A percentile compares a stretch with the other conserved stretches of the same genome.
phyloP scores from a whole-genome alignment of 37 sponge, comb jelly and placozoan species.

The Cladorhizidae sp. region DNA sequence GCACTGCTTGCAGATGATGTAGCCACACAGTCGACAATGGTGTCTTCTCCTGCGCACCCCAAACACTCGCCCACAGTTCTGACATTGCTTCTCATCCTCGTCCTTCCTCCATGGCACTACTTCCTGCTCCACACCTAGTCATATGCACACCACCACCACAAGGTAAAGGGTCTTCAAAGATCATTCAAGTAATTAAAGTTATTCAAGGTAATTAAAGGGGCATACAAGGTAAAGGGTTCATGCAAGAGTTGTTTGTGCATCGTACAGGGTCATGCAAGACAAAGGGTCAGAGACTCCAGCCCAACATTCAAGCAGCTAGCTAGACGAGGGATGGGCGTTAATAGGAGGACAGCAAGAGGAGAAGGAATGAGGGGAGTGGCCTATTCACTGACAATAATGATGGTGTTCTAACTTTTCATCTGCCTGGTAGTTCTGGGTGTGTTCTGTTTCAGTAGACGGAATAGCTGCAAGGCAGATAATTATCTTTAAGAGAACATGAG shows the following conservation, averaged over 20 bases:
- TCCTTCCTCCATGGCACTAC: slow-evolving; percentile 81
- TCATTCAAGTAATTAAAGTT: too few species aligned
- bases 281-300: too few species aligned
- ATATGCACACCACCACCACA: too few species aligned
- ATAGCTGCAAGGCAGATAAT: slow-evolving; percentile 37
- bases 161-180: too few species aligned
- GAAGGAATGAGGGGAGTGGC: too few species aligned
- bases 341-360: too few species aligned
- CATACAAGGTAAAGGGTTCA: background rate
- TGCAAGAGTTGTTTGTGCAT: too few species aligned
- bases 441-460: slow-evolving; percentile 24
- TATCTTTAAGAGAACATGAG: background rate
- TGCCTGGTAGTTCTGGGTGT: slow-evolving; percentile 32
- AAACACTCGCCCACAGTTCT: slow-evolving; percentile 51
- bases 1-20: slow-evolving; percentile 83
- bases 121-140: slow-evolving; percentile 59
- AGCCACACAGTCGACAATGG: slow-evolving; percentile 88
- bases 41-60: slow-evolving; percentile 49
- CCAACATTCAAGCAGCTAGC: too few species aligned
- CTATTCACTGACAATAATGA: too few species aligned
- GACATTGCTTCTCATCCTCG: slow-evolving; percentile 55
- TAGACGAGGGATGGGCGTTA: too few species aligned
- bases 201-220: too few species aligned
- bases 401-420: slow-evolving; percentile 35
- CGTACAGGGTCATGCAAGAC: too few species aligned